Percentiles rank a stretch among this genome's conserved stretches.
Evolutionary conservation across 2,113 vertebrate species (phyloP).

Genomic region (Sterrhoptilus dennistouni): DNA sequence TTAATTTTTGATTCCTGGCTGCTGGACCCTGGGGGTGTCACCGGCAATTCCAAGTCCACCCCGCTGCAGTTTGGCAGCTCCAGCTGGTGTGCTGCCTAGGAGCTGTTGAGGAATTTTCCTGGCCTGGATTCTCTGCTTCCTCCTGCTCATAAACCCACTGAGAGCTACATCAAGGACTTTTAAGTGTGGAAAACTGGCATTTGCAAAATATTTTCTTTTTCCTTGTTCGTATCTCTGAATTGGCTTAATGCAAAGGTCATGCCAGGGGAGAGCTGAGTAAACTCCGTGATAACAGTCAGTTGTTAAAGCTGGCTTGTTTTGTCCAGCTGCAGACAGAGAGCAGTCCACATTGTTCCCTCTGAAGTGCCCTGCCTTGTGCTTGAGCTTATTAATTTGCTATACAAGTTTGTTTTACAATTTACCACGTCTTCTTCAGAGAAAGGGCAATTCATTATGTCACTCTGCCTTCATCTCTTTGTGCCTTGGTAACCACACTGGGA

Average conservation of each 20-base stretch:
- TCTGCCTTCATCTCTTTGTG: background rate
- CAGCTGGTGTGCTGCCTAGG: background rate
- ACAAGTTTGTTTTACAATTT: background rate
- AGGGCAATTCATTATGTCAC: background rate
- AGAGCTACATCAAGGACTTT: background rate
- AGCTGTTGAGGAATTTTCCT: background rate
- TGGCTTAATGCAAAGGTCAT: background rate
- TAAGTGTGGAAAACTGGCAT: background rate
- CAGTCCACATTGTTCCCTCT: background rate
- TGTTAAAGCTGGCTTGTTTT: background rate
- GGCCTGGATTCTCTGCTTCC: background rate
- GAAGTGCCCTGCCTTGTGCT: background rate
- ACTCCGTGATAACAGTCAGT: background rate
- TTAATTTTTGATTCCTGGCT: background rate
- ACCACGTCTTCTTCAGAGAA: background rate
- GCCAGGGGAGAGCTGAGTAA: background rate
- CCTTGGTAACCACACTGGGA: background rate
- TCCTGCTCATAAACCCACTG: background rate
- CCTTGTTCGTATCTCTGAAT: background rate
- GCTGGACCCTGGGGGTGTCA: background rate
- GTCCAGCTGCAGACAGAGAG: background rate
- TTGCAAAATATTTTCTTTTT: background rate
- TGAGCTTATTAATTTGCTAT: conserved; percentile 19
- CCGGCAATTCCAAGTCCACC: background rate
- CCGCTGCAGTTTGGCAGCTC: background rate